Evolutionary conservation across 2,888 invertebrate species (phyloP).

Genomic region (Apoderus coryli): DNA sequence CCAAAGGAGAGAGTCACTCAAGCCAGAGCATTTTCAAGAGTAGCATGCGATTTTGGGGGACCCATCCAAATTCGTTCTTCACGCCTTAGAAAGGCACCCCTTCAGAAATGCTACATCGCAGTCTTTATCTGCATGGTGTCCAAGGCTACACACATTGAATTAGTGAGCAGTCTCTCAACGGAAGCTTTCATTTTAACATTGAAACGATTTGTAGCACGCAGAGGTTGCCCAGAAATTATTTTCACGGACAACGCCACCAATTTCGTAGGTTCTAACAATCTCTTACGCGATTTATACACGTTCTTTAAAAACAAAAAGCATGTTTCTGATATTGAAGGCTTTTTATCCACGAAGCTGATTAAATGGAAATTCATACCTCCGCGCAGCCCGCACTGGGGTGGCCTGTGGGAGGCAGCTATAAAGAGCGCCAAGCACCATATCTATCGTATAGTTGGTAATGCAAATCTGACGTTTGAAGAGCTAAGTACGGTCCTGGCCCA

Average conservation of each 20-base stretch:
- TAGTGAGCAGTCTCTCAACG: neutral
- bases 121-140: neutral
- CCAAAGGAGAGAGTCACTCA: neutral
- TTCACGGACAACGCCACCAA: constrained; percentile 9
- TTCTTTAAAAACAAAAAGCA: constrained; percentile 1
- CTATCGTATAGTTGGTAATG: neutral
- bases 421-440: constrained; percentile 8
- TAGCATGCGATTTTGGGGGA: neutral
- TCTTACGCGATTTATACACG: constrained; percentile 4
- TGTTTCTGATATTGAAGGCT: neutral
- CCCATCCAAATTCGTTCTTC: neutral
- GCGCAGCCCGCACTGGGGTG: constrained; percentile 6
- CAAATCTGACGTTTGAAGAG: neutral
- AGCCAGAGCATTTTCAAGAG: neutral
- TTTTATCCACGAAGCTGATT: constrained; percentile 4
- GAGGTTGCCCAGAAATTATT: constrained; percentile 4
- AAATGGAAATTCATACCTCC: constrained; percentile 8
- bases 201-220: neutral
- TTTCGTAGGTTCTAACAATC: constrained; percentile 7
- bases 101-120: neutral
- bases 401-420: constrained; percentile 9
- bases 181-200: neutral
- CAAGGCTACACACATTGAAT: neutral
- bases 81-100: neutral
- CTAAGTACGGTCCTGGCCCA: neutral